Conservation (phyloP, 2,113 vertebrate genomes). For the Paramisgurnus dabryanus region DNA sequence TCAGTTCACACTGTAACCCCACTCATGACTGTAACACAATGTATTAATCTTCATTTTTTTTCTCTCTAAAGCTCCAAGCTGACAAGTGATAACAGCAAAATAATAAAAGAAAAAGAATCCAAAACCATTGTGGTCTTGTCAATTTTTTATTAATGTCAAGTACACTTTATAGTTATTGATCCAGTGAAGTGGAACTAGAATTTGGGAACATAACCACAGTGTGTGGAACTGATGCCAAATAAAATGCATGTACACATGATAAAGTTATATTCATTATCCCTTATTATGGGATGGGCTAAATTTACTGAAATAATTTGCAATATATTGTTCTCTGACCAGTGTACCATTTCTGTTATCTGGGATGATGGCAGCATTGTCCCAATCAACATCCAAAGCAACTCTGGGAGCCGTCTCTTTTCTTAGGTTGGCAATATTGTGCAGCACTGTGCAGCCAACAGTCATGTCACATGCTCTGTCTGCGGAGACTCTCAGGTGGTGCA, state of each 20-base stretch:
- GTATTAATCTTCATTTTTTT: constrained; percentile 7
- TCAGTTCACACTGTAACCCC: constrained; percentile 21
- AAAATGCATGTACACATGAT: no score
- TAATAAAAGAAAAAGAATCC: not conserved
- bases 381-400: constrained; percentile 9
- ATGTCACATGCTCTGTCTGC: no score
- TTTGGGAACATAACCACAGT: not conserved
- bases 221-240: no score
- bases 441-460: no score
- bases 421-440: no score
- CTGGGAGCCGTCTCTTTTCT: not conserved
- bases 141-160: not conserved
- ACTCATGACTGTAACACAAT: constrained; percentile 22
- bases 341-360: constrained; percentile 9
- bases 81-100: no score
- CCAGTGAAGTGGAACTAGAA: no score
- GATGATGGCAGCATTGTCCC: not conserved
- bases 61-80: no score
- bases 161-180: no score
- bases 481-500: no score
- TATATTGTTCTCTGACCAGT: constrained; percentile 4
- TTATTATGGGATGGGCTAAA: not conserved
- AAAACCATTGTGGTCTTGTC: not conserved
- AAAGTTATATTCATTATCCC: not conserved
- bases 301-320: constrained; percentile 17